Evolutionary conservation across 2,888 invertebrate species (phyloP).

Genomic region (Phorcus lineatus): DNA sequence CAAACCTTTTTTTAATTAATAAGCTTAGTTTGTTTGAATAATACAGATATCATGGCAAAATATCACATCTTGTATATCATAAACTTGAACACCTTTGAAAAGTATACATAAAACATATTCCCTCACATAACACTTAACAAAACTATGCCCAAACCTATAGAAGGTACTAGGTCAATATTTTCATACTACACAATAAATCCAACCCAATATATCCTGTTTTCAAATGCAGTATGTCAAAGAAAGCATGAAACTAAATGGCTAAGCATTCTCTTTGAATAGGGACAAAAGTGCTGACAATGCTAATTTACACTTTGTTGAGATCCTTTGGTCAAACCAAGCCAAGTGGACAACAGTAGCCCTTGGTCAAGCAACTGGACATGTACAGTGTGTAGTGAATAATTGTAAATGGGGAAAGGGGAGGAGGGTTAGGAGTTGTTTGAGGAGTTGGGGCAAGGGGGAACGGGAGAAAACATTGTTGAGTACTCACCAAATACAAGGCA

Average conservation of each 20-base stretch:
- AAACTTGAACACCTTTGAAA: too few relatives aligned
- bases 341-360: neutral
- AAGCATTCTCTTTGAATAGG: neutral
- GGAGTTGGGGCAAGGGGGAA: neutral
- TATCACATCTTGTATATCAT: too few relatives aligned
- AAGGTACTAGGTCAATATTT: too few relatives aligned
- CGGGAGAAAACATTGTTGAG: neutral
- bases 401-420: too few relatives aligned
- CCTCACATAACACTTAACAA: too few relatives aligned
- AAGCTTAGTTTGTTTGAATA: too few relatives aligned
- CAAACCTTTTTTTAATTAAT: too few relatives aligned
- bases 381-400: too few relatives aligned
- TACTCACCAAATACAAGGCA: conserved; percentile 18
- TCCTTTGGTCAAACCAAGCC: neutral
- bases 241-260: neutral
- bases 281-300: neutral
- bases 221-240: neutral
- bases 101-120: too few relatives aligned
- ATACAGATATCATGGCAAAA: too few relatives aligned
- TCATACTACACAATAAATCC: too few relatives aligned
- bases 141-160: too few relatives aligned
- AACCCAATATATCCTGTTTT: neutral
- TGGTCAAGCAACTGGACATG: neutral
- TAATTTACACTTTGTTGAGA: neutral
- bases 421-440: neutral